Evolutionary conservation across 2,888 invertebrate species (phyloP), one percentile per base, ranked within the genome.

Genomic region (Eubasilissa splendida): DNA sequence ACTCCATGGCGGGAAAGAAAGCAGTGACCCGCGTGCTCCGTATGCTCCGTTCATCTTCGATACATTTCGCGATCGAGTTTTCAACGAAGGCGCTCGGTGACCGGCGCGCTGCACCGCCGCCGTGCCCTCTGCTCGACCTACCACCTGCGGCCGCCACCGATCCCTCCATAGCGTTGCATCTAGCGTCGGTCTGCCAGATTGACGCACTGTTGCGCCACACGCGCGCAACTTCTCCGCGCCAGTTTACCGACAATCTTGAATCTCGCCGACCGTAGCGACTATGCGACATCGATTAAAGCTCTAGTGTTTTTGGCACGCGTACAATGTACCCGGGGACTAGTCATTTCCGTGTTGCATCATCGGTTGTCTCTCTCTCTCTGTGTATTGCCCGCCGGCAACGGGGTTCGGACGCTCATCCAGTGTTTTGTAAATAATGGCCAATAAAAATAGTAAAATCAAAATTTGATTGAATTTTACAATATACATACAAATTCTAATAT

Each of bases 311-410:
- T 63, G 63, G 63, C 63, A 22, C 22, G 2, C 63, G 33, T 8
- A 63, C 31, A 11, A 7, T 63, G 33, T 22, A 11, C 63, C 33
- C 9, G 3, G 4, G 4, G 42, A 5, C 42, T 7, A 22, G 22
- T 63, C 63, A 63, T 22, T 63, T 63, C 63, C 63, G 63, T 63
- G 10, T 63, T 63, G 63, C 63, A 22, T 63, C 22, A 63, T 63
- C 33, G 3, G 42, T 7, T 7, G 42, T 7, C 42, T 42, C 42
- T 42, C 2, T 7, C 42, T 42, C 42, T 42, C 2, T 4, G 42
- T 2, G 42, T 7, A 7, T 42, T 4, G 4, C 4, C n/a, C 42
- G 42, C 4, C 42, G 3, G 42, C 42, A 42, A 4, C 42, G 42
- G 42, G 42, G 42, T 42, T 42, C 7, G 22, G 22, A 22, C 22